Conservation (phyloP, 2,113 vertebrate genomes). For the Eptatretus burgeri region DNA sequence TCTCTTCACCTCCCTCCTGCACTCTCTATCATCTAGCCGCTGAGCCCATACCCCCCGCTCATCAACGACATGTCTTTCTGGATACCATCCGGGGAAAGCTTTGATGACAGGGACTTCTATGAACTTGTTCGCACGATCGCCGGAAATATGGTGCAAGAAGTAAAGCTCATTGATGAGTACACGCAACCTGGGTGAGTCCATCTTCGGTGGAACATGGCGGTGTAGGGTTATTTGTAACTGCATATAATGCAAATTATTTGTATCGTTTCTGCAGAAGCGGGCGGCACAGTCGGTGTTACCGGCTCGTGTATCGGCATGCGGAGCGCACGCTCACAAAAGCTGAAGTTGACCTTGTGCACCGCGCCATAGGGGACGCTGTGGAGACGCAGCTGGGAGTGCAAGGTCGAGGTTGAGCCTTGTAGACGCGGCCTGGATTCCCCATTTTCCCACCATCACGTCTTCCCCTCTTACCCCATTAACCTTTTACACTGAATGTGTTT, state of each 20-base stretch:
- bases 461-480: too few species aligned
- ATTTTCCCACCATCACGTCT: too few species aligned
- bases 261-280: slow-evolving; percentile 22
- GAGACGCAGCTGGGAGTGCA: slow-evolving; percentile 37
- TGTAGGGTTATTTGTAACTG: neutral
- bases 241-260: neutral
- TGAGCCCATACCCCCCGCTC: slow-evolving; percentile 57
- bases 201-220: neutral
- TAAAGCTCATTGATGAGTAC: slow-evolving; percentile 41
- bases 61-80: slow-evolving; percentile 85
- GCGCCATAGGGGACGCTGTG: slow-evolving; percentile 21
- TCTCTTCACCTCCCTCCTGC: neutral
- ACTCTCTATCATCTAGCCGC: slow-evolving; percentile 19
- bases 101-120: slow-evolving; percentile 53
- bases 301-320: slow-evolving; percentile 52
- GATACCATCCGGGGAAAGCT: slow-evolving; percentile 32
- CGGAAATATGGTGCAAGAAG: slow-evolving; percentile 64
- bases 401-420: slow-evolving; percentile 30
- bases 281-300: slow-evolving; percentile 56
- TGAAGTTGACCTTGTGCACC: slow-evolving; percentile 34
- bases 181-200: neutral
- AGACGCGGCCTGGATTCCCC: too few species aligned
- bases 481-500: too few species aligned
- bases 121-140: slow-evolving; percentile 51
- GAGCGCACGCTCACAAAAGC: slow-evolving; percentile 47